Percentiles rank a stretch among this genome's conserved stretches.
Evolutionary conservation across 2,888 invertebrate species (phyloP).

Genomic region (Philonicus albiceps): DNA sequence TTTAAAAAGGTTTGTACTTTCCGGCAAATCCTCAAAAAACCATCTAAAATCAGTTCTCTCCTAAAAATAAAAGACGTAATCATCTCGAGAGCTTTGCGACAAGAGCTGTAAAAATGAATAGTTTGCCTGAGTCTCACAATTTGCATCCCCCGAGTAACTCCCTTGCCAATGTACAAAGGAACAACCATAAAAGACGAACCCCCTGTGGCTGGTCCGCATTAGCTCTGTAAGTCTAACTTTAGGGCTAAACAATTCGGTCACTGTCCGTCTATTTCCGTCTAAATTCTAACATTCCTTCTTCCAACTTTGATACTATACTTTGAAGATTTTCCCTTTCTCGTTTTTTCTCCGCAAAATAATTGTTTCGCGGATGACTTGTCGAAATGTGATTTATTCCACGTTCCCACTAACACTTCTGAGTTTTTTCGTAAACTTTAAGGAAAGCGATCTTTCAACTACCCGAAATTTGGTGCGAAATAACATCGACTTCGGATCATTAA

Average conservation of each 20-base stretch:
- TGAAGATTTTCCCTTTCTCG: background rate
- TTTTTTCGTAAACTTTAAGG: background rate
- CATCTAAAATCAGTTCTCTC: background rate
- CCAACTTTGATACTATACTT: background rate
- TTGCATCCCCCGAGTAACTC: background rate
- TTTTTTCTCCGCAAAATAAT: background rate
- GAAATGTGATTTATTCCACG: background rate
- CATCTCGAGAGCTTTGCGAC: background rate
- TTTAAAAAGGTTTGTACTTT: background rate
- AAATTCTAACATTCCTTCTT: background rate
- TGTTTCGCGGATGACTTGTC: background rate
- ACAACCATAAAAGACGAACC: background rate
- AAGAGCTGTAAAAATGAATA: background rate
- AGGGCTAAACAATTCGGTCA: background rate
- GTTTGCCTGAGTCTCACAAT: background rate
- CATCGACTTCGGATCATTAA: background rate
- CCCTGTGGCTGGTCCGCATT: background rate
- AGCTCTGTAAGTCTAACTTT: background rate
- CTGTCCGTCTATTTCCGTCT: background rate
- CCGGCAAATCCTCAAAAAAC: background rate
- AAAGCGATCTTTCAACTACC: background rate
- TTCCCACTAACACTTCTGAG: background rate
- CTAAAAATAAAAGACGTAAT: background rate
- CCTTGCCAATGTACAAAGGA: background rate
- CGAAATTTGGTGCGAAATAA: too few relatives aligned